Conservation (phyloP, 2,888 invertebrate species). For the Byasa hedistus region DNA sequence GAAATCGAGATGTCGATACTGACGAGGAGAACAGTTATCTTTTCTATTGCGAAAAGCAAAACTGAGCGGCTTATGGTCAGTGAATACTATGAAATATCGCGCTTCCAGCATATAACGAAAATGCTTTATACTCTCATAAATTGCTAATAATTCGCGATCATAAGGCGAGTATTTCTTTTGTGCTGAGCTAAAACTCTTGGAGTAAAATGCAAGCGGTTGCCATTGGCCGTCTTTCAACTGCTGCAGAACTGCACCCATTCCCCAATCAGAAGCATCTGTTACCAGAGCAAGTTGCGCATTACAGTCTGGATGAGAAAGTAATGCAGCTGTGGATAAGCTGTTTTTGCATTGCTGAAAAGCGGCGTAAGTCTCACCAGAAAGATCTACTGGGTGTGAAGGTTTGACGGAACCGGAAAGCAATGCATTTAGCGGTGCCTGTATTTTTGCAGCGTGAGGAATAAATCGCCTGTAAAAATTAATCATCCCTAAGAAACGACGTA, state of each 20-base stretch:
- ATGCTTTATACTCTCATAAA: constrained; percentile 46
- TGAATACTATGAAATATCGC: constrained; percentile 33
- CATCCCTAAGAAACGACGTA: constrained; percentile 35
- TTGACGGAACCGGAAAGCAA: background rate
- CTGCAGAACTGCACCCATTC: constrained; percentile 4
- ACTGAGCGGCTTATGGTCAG: background rate
- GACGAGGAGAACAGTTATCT: constrained; percentile 46
- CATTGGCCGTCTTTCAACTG: constrained; percentile 26
- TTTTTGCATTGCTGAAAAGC: background rate
- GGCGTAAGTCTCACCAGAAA: background rate
- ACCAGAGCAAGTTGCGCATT: constrained; percentile 2
- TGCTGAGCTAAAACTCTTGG: constrained; percentile 41
- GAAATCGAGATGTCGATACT: constrained; percentile 43
- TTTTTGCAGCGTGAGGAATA: constrained; percentile 42
- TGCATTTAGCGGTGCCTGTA: constrained; percentile 30
- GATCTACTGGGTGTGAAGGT: background rate
- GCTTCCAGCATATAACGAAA: constrained; percentile 39
- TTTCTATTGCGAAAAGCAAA: constrained; percentile 44
- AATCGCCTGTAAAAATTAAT: constrained; percentile 39
- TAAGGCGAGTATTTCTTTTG: constrained; percentile 50
- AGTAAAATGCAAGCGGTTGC: constrained; percentile 49
- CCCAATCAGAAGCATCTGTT: constrained; percentile 7
- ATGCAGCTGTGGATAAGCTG: background rate
- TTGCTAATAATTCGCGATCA: constrained; percentile 53
- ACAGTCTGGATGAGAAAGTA: constrained; percentile 4